Evolutionary conservation across 2,888 invertebrate species (phyloP).

Genomic region (Pomacea canaliculata): DNA sequence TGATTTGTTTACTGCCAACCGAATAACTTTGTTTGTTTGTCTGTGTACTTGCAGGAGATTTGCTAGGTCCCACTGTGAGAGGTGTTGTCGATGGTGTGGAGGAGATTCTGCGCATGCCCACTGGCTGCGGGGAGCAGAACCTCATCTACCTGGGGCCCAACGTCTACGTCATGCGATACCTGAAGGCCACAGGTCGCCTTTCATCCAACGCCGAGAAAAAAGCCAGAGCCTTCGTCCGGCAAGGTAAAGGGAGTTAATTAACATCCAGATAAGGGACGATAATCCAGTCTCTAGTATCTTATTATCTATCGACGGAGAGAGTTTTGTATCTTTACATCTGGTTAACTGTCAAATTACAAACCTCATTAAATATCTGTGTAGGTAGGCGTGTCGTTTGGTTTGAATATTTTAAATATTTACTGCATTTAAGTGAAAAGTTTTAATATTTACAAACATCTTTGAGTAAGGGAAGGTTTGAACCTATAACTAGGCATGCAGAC

Average conservation of each 20-base stretch:
- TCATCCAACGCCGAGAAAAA: conserved; percentile 39
- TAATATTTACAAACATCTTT: too few relatives aligned
- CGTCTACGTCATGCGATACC: conserved; percentile 47
- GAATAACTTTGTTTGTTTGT: neutral
- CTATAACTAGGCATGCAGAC: too few relatives aligned
- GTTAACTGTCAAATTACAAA: too few relatives aligned
- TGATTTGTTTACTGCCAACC: neutral
- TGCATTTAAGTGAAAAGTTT: too few relatives aligned
- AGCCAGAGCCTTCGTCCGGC: conserved; percentile 38
- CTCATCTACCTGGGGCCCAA: conserved; percentile 51
- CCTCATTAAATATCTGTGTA: too few relatives aligned
- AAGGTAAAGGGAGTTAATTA: conserved; percentile 36
- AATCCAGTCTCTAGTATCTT: too few relatives aligned
- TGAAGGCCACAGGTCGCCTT: conserved; percentile 39
- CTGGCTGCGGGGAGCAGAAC: conserved; percentile 56
- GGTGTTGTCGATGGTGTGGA: conserved; percentile 42
- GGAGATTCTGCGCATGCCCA: conserved; percentile 43
- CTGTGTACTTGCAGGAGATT: conserved; percentile 37
- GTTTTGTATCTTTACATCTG: too few relatives aligned
- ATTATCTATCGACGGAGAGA: too few relatives aligned
- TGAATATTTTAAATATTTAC: too few relatives aligned
- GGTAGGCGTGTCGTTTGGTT: too few relatives aligned
- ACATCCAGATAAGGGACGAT: neutral
- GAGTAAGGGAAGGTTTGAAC: too few relatives aligned
- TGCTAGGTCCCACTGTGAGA: conserved; percentile 47